These are phyloP conservation scores for Drosophila sechellia DNA, from an alignment of 1,140 invertebrate genomes.

Conservation along the genomic window DNA sequence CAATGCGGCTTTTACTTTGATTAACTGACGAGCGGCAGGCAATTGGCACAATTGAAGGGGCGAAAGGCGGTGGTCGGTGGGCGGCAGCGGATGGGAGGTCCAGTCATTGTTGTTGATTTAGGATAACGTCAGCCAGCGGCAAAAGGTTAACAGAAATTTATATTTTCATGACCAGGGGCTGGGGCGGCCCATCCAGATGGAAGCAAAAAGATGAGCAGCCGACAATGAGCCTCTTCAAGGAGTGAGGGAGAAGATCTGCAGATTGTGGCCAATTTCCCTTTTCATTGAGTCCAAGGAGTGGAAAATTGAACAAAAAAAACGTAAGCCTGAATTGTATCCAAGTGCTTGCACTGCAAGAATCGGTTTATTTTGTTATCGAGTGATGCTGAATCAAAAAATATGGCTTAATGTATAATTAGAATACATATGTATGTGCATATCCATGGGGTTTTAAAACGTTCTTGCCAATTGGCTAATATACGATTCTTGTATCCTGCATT, in stretches of 20 bases:
- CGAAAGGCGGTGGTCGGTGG: slow-evolving; percentile 24
- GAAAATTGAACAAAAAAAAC: not conserved
- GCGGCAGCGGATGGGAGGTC: slow-evolving; percentile 15
- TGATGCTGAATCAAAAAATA: not conserved
- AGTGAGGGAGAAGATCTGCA: slow-evolving; percentile 14
- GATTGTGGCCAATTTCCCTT: slow-evolving; percentile 35
- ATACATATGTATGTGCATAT: too few relatives aligned
- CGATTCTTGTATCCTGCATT: not conserved
- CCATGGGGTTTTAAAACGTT: too few relatives aligned
- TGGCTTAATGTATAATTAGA: too few relatives aligned
- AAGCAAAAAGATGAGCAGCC: slow-evolving; percentile 60
- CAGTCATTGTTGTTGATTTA: slow-evolving; percentile 78
- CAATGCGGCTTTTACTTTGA: slow-evolving; percentile 73
- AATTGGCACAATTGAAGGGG: slow-evolving; percentile 77
- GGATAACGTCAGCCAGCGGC: slow-evolving; percentile 69
- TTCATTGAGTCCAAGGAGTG: slow-evolving; percentile 29
- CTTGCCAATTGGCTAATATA: not conserved
- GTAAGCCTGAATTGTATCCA: too few relatives aligned
- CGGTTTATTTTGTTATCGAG: not conserved
- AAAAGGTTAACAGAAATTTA: slow-evolving; percentile 81
- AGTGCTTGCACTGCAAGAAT: slow-evolving; percentile 9
- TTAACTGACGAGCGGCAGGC: slow-evolving; percentile 79
- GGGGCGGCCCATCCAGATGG: not conserved
- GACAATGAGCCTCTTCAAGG: slow-evolving; percentile 60
- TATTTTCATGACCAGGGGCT: slow-evolving; percentile 40